These are phyloP conservation scores for human (Homo sapiens) DNA, from an alignment of 2,113 vertebrate genomes.

Conservation along the genomic window DNA sequence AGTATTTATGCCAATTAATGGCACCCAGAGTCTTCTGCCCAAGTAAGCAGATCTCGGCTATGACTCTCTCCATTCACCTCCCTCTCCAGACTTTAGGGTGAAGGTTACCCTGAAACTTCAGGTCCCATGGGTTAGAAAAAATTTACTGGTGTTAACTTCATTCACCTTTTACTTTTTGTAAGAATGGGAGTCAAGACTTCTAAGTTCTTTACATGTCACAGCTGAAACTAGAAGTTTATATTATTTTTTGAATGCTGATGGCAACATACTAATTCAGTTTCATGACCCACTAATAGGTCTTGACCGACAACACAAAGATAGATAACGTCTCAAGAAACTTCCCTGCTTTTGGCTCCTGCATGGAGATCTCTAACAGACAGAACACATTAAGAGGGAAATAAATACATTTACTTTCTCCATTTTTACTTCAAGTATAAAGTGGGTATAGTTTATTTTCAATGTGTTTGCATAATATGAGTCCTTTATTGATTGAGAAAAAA, in stretches of 20 bases:
- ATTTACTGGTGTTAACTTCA: background rate
- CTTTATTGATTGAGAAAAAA: background rate
- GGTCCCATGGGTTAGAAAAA: background rate
- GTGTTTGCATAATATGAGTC: background rate
- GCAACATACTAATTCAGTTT: background rate
- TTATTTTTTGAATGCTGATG: background rate
- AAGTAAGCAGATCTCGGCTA: background rate
- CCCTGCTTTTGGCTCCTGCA: background rate
- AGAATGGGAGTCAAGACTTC: background rate
- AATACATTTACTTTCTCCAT: background rate
- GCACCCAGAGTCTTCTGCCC: background rate
- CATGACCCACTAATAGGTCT: background rate
- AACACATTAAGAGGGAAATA: background rate
- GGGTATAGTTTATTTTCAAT: background rate
- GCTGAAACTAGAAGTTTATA: background rate
- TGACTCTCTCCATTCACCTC: background rate
- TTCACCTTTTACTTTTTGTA: background rate
- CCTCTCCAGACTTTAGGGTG: background rate
- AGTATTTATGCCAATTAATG: fast-evolving
- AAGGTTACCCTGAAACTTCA: background rate
- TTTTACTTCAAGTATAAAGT: background rate
- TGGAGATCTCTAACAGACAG: background rate
- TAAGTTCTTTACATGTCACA: background rate
- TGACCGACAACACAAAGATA: background rate
- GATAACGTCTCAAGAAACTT: background rate